Evolutionary conservation across 2,888 invertebrate genomes (phyloP), one percentile per base, ranked within the genome.

Genomic region (Orchestes rusci): DNA sequence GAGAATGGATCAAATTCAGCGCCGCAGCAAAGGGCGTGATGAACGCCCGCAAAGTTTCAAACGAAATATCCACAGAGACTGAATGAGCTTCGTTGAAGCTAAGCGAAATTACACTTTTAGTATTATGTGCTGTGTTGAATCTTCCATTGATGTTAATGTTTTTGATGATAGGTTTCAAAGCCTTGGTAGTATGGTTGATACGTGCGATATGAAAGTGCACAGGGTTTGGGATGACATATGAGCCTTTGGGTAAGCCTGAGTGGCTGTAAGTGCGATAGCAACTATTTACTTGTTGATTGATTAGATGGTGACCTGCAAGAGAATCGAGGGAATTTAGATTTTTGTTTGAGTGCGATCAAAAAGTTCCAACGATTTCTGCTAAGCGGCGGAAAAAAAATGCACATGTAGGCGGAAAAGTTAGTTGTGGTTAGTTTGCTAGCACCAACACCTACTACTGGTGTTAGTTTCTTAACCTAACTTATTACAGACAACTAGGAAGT

Each of bases 201-300:
- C 56, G 64, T 12, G 57, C 66, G 48, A 68, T 57, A 52, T 69
- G 69, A 57, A 61, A 70, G 51, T 70, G 69, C 20, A 55, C 55
- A 30, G 69, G 69, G 51, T 68, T 68, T 35, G 69, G 69, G 10
- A 60, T 48, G 34, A 52, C 36, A 52, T 66, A 69, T 4, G 68
- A 65, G 34, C 69, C 69, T 43, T 63, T 64, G 5, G 68, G 69
- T 30, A 67, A 59, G 28, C 68, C 68, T 36, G 62, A 59, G 53
- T 62, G 62, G 56, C 59, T 66, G 45, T 61, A 54, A 19, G 68
- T 67, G 53, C 69, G 62, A 56, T 68, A 68, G 38, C 38, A 53
- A 30, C 40, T 41, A 31, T 40, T 43, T 30, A 32, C n/a, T 4
- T 29, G 30, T 32, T 51, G 41, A n/a, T n/a, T n/a, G n/a, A n/a